Evolutionary conservation across 1,140 invertebrate genomes (phyloP).

Genomic region (Cyphomyrmex costatus): DNA sequence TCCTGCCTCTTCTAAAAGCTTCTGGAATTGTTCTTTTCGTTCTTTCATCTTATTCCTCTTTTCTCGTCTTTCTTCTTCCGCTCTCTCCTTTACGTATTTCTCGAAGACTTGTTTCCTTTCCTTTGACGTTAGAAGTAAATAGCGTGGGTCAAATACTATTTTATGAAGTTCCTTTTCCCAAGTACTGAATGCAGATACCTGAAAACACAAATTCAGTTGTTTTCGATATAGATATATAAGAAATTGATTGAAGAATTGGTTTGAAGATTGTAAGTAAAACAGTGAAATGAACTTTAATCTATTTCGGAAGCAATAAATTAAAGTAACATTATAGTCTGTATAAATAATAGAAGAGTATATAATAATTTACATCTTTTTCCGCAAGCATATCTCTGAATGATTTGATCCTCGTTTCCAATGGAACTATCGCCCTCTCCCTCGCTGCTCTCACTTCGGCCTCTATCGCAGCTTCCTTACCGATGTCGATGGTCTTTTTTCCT

Average conservation of each 20-base stretch:
- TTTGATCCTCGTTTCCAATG: slow-evolving; percentile 97
- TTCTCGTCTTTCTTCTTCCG: slow-evolving; percentile 98
- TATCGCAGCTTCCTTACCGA: slow-evolving; percentile 96
- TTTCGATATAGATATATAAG: neutral
- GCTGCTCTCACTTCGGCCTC: slow-evolving; percentile 98
- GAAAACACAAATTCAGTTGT: slow-evolving; percentile 50
- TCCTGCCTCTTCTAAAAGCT: slow-evolving; percentile 95
- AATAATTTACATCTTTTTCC: slow-evolving; percentile 94
- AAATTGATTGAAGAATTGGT: neutral
- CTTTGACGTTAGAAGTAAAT: slow-evolving; percentile 97
- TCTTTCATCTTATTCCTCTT: slow-evolving; percentile 98
- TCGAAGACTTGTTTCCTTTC: slow-evolving; percentile 99
- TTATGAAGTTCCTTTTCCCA: slow-evolving; percentile 99
- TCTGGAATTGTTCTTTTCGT: slow-evolving; percentile 96
- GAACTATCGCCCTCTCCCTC: slow-evolving; percentile 96
- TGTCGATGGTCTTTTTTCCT: slow-evolving; percentile 88
- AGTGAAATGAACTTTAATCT: neutral
- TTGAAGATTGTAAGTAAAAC: neutral
- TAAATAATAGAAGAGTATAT: slow-evolving; percentile 13
- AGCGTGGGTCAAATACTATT: slow-evolving; percentile 99
- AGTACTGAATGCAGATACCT: slow-evolving; percentile 99
- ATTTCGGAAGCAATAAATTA: neutral
- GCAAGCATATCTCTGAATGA: slow-evolving; percentile 98
- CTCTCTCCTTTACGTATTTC: slow-evolving; percentile 98
- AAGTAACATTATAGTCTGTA: neutral